phyloP scores from a whole-genome alignment of 2,797 vertebrate species.

The Cynodonichthys magdalenae region DNA sequence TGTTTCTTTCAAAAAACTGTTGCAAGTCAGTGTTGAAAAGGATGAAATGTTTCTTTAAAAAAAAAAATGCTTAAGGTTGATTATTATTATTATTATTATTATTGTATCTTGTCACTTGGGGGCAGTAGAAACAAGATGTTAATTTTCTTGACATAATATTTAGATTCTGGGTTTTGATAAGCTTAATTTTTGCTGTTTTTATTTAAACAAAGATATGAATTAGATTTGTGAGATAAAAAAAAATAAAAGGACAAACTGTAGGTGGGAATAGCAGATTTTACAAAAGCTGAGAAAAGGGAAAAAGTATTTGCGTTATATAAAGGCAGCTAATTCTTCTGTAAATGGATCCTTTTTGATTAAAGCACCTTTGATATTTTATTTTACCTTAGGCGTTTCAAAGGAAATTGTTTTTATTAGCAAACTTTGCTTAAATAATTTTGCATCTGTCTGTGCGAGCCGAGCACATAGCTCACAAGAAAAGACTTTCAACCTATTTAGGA shows the following conservation, averaged over 20 bases:
- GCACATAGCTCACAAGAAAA: constrained; percentile 5
- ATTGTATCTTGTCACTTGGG: neutral
- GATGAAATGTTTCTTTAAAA: neutral
- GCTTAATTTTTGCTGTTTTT: neutral
- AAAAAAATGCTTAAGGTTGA: too few relatives aligned
- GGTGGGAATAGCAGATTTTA: constrained; percentile 15
- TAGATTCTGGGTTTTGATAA: neutral
- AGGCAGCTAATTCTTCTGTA: constrained; percentile 52
- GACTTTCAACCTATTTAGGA: constrained; percentile 19
- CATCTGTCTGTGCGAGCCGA: constrained; percentile 32
- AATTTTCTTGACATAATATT: neutral
- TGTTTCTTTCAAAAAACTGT: neutral
- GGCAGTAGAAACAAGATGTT: neutral
- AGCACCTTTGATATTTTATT: constrained; percentile 62
- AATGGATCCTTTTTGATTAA: constrained; percentile 44
- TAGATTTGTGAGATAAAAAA: neutral
- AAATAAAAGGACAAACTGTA: neutral
- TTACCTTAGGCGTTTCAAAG: constrained; percentile 47
- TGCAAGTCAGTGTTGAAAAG: neutral
- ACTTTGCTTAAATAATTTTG: constrained; percentile 41
- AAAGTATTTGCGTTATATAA: constrained; percentile 34
- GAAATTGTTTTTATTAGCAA: constrained; percentile 52
- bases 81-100: too few relatives aligned
- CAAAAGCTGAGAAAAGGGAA: constrained; percentile 6
- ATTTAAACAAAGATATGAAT: neutral